A percentile compares a stretch with the other conserved stretches of the same genome.
Evolutionary conservation across 1,140 invertebrate genomes (phyloP).

Genomic region (Helicoverpa zea): DNA sequence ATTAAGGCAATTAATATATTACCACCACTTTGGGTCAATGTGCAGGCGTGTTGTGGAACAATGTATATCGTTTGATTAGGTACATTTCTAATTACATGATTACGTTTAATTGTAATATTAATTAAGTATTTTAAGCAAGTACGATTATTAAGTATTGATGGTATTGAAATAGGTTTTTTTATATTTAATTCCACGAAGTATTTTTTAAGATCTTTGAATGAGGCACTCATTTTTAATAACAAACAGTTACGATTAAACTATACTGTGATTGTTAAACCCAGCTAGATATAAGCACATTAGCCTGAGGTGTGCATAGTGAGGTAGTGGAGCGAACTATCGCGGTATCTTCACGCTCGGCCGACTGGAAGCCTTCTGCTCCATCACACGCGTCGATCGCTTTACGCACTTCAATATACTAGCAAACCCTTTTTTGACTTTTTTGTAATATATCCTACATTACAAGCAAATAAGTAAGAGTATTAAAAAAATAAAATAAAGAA

Average conservation of each 20-base stretch:
- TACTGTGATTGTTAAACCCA: not conserved
- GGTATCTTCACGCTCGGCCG: constrained; percentile 81
- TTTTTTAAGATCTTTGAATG: too few relatives aligned
- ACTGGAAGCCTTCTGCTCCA: constrained; percentile 82
- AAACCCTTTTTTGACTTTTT: not conserved
- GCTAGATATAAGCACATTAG: constrained; percentile 36
- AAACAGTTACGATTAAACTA: too few relatives aligned
- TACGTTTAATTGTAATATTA: too few relatives aligned
- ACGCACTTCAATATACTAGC: constrained; percentile 61
- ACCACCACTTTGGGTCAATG: constrained; percentile 9
- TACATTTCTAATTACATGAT: not conserved
- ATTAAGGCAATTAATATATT: constrained; percentile 35
- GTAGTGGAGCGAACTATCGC: constrained; percentile 82
- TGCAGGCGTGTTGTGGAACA: not conserved
- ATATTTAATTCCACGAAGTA: too few relatives aligned
- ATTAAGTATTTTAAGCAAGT: too few relatives aligned
- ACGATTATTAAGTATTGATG: too few relatives aligned
- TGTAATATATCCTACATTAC: too few relatives aligned
- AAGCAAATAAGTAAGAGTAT: too few relatives aligned
- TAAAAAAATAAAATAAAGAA: not conserved
- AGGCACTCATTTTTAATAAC: too few relatives aligned
- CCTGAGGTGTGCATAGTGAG: constrained; percentile 62
- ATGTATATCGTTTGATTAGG: not conserved
- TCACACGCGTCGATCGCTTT: constrained; percentile 69
- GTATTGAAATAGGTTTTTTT: too few relatives aligned